Evolutionary conservation across 2,797 vertebrate genomes (phyloP), one percentile per base, ranked within the genome.

Genomic region (Cryptoprocta ferox): DNA sequence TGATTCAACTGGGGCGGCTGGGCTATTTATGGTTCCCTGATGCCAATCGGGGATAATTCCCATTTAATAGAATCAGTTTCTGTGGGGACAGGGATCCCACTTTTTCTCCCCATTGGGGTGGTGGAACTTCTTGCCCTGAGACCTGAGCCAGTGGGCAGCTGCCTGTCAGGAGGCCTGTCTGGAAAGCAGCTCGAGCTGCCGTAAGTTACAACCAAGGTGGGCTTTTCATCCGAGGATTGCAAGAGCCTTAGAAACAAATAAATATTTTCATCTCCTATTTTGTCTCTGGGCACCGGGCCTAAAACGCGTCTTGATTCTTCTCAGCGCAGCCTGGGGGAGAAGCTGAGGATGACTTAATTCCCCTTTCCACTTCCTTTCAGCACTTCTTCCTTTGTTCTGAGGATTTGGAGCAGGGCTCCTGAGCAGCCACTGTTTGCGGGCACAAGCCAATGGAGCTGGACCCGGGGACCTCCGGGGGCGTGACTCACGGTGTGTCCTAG

Each of bases 21-120:
- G 83, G 98, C 97, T 98, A 99, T 99, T 99, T 99, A 98, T 98
- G 98, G 95, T 97, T 98, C 99, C 98, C 98, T 6, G 30, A 96
- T 98, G 98, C 98, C 98, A 98, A 97, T 80, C 94, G 90, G 97
- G 98, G 98, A 98, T 98, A 98, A 98, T 99, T 98, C 97, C 98
- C 96, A 91, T 98, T 98, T 98, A 98, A 97, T 82, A 96, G 97
- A 97, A 97, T 98, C 83, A 39, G 97, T 98, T 98, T 98, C 97
- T 98, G 79, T 87, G 89, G 94, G 85, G 97, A 92, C 59, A 78
- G 53, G 88, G 96, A 88, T 70, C 95, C 93, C 39, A 30, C 71
- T 56, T 90, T 88, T 75, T 32, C 39, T 85, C 65, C 91, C 53
- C 24, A n/a, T 50, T 63, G 92, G 56, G 53, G 18, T 30, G n/a